Percentiles rank a stretch among this genome's conserved stretches.
Evolutionary conservation across 2,888 invertebrate genomes (phyloP).

Genomic region (Drosophila fungiperda): DNA sequence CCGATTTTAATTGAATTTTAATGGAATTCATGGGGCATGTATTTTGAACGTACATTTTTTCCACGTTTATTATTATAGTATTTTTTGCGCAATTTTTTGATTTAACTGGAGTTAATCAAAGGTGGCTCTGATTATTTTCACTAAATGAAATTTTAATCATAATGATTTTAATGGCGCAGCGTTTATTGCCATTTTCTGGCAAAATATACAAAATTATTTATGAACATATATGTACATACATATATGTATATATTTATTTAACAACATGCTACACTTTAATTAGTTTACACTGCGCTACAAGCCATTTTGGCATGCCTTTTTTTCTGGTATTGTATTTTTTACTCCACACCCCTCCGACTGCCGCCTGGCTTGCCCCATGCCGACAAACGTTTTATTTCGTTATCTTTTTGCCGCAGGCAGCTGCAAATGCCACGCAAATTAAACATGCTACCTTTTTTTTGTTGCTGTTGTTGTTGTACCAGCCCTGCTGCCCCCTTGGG

Average conservation of each 20-base stretch:
- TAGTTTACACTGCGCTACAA: constrained; percentile 76
- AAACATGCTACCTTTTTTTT: constrained; percentile 80
- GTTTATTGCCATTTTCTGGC: constrained; percentile 50
- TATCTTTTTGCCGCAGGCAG: constrained; percentile 84
- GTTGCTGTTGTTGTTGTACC: not conserved
- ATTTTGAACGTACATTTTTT: constrained; percentile 25
- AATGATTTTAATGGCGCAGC: constrained; percentile 59
- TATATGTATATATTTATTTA: constrained; percentile 13
- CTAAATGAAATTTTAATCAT: constrained; percentile 79
- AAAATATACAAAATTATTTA: constrained; percentile 1
- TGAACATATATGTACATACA: not conserved
- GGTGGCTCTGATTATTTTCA: constrained; percentile 68
- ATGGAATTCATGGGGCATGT: constrained; percentile 71
- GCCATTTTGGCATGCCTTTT: constrained; percentile 31
- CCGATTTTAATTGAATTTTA: constrained; percentile 77
- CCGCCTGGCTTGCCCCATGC: constrained; percentile 21
- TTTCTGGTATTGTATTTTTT: constrained; percentile 17
- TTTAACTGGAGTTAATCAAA: constrained; percentile 70
- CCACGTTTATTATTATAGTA: constrained; percentile 6
- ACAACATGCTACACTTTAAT: constrained; percentile 60
- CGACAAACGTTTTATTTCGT: constrained; percentile 82
- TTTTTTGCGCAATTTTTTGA: constrained; percentile 30
- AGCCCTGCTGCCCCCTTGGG: constrained; percentile 29
- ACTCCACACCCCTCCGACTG: not conserved
- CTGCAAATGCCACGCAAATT: constrained; percentile 84